A percentile compares a stretch with the other conserved stretches of the same genome.
Evolutionary conservation across 1,140 invertebrate species (phyloP).

Genomic region (Drosophila watanabei): DNA sequence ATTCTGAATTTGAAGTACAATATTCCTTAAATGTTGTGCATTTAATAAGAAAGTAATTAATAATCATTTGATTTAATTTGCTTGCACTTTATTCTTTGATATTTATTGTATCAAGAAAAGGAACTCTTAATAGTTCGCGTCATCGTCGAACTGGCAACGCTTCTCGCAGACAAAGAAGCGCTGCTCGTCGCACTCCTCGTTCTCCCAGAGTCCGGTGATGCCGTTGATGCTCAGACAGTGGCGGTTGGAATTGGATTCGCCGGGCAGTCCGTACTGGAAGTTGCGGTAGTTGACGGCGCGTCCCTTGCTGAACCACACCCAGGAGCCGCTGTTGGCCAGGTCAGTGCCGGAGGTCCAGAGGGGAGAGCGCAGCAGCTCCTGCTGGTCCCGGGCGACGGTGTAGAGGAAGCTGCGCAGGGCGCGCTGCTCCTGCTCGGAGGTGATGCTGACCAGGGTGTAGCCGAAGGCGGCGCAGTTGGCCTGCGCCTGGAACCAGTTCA

Average conservation of each 20-base stretch:
- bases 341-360: conserved; percentile 53
- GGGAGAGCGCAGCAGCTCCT: conserved; percentile 16
- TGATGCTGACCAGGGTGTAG: conserved; percentile 43
- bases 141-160: conserved; percentile 43
- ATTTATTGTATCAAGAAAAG: not conserved
- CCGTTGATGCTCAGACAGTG: conserved; percentile 32
- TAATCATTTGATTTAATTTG: not conserved
- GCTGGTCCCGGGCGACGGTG: conserved; percentile 10
- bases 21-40: not conserved
- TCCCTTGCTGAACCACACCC: conserved; percentile 53
- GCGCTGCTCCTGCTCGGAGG: conserved; percentile 37
- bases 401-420: conserved; percentile 38
- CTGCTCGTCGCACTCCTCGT: not conserved
- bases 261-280: conserved; percentile 30
- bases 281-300: conserved; percentile 47
- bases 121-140: conserved; percentile 3
- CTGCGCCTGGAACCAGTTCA: conserved; percentile 59
- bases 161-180: conserved; percentile 42
- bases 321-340: conserved; percentile 27
- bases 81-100: conserved; percentile 3
- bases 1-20: not conserved
- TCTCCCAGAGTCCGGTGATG: conserved; percentile 28
- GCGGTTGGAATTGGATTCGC: not conserved
- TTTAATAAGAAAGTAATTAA: not conserved
- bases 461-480: conserved; percentile 37